Percentiles rank a stretch among this genome's conserved stretches.
Conservation (phyloP, 2,797 vertebrate genomes). For the Enteromius treurensis region DNA sequence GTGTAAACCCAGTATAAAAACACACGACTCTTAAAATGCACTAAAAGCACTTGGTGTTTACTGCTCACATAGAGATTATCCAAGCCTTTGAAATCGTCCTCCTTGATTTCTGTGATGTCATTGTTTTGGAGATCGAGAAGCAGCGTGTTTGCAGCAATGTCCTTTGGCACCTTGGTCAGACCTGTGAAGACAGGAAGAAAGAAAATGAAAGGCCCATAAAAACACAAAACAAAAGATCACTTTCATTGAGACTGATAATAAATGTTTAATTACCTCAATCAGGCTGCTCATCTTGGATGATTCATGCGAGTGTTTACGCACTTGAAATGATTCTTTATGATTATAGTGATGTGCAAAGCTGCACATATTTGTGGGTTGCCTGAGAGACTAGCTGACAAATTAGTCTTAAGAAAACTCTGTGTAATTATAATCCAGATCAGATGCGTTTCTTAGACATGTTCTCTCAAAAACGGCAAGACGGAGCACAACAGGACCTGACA, state of each 20-base stretch:
- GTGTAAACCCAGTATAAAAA: slow-evolving; percentile 9
- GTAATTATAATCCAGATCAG: background rate
- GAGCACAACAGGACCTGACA: background rate
- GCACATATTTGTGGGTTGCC: background rate
- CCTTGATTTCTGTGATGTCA: slow-evolving; percentile 94
- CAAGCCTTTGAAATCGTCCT: slow-evolving; percentile 92
- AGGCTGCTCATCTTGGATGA: background rate
- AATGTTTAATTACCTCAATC: background rate
- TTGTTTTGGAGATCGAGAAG: slow-evolving; percentile 98
- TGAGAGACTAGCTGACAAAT: background rate
- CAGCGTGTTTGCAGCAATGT: slow-evolving; percentile 88
- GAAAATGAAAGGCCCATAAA: background rate
- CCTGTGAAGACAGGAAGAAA: slow-evolving; percentile 72
- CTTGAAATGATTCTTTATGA: background rate
- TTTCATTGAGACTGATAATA: background rate
- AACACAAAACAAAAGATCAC: background rate
- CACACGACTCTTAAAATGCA: background rate
- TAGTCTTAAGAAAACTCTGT: background rate
- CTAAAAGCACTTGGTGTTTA: background rate
- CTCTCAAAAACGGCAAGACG: background rate
- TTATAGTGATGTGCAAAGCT: background rate
- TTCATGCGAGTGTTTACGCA: background rate
- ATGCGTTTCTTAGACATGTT: background rate
- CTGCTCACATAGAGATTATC: slow-evolving; percentile 88
- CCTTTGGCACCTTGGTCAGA: slow-evolving; percentile 86